Evolutionary conservation across 2,113 vertebrate genomes (phyloP).

Genomic region (Eulacestoma nigropectus): DNA sequence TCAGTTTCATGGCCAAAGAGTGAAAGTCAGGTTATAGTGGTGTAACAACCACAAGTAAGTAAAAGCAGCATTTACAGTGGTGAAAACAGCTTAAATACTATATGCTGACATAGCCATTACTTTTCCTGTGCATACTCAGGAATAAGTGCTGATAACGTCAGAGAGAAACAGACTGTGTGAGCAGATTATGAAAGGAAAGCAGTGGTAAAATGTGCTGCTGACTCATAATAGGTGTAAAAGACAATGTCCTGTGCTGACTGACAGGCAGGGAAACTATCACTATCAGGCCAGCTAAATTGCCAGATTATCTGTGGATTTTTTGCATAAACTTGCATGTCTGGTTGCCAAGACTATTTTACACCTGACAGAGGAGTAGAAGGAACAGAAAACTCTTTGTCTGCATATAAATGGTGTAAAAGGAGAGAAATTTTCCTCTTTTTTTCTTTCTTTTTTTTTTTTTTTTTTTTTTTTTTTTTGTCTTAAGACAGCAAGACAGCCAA

Average conservation of each 20-base stretch:
- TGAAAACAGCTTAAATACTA: neutral
- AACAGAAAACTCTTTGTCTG: neutral
- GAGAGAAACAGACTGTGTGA: neutral
- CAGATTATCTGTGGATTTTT: neutral
- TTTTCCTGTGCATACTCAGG: neutral
- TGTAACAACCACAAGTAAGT: neutral
- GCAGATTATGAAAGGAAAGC: neutral
- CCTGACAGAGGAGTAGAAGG: neutral
- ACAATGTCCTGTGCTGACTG: neutral
- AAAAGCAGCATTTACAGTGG: neutral
- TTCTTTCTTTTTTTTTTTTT: neutral
- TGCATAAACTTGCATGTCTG: neutral
- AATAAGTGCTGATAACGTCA: neutral
- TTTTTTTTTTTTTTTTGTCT: neutral
- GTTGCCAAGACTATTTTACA: neutral
- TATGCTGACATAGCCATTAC: neutral
- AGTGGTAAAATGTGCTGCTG: neutral
- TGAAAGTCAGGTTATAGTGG: neutral
- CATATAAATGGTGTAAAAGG: neutral
- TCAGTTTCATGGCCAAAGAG: neutral
- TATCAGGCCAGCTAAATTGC: neutral
- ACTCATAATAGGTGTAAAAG: neutral
- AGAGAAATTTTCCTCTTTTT: neutral
- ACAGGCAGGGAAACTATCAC: neutral
- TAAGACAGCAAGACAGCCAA: neutral